These are phyloP conservation scores for Stegastes partitus DNA, from an alignment of 2,113 vertebrate genomes.

Conservation along the genomic window DNA sequence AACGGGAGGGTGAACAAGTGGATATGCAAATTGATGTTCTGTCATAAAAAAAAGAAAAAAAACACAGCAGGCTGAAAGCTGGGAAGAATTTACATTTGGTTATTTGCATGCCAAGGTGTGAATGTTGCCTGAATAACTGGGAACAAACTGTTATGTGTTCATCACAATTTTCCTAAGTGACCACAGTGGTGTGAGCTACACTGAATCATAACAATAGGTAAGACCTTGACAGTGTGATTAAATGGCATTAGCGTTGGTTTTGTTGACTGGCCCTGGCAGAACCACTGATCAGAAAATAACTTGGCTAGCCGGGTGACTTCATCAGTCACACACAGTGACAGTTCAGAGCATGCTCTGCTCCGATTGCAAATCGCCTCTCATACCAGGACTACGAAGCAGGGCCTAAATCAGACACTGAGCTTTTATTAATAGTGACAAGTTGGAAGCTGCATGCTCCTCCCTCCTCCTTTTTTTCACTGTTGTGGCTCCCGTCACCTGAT, in stretches of 20 bases:
- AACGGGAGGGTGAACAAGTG: slow-evolving; percentile 25
- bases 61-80: slow-evolving; percentile 11
- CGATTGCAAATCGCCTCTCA: slow-evolving; percentile 68
- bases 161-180: slow-evolving; percentile 4
- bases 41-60: slow-evolving; percentile 29
- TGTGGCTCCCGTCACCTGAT: slow-evolving; percentile 41
- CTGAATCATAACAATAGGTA: slow-evolving; percentile 38
- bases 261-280: slow-evolving; percentile 36
- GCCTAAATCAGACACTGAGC: slow-evolving; percentile 74
- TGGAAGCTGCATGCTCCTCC: slow-evolving; percentile 55
- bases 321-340: slow-evolving; percentile 59
- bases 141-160: not conserved
- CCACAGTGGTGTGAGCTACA: slow-evolving; percentile 1
- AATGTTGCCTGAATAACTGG: slow-evolving; percentile 2
- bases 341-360: slow-evolving; percentile 58
- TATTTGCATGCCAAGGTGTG: slow-evolving; percentile 21
- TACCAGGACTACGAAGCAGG: slow-evolving; percentile 62
- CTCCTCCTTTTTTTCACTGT: slow-evolving; percentile 33
- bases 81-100: slow-evolving; percentile 12
- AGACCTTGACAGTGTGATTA: slow-evolving; percentile 50
- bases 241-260: slow-evolving; percentile 45
- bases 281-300: slow-evolving; percentile 70
- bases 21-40: slow-evolving; percentile 31
- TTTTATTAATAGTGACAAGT: slow-evolving; percentile 83
- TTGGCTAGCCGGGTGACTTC: slow-evolving; percentile 54